Base-by-base conservation (phyloP, 2,797 vertebrate genomes). In the Glyptemys insculpta region DNA sequence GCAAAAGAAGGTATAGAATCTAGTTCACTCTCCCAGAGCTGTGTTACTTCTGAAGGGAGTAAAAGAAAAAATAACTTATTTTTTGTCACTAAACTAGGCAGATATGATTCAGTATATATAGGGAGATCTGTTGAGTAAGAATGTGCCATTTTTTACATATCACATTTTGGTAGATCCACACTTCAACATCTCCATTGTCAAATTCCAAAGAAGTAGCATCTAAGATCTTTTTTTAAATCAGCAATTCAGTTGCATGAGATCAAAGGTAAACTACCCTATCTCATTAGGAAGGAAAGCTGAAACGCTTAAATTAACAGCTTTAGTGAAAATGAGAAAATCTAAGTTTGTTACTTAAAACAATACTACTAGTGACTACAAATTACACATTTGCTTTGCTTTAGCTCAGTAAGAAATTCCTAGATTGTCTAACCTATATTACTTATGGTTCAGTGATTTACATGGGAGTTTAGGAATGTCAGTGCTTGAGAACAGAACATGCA, bases 1-100 rank as follows among this genome's bases (percentile, higher is more conserved):
- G 6, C 37, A 81, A 86, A n/a, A 44, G 1, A 44, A 29, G 31
- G 29, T 41, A 56, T 12, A 31, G 44, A 68, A 49, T 44, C 65
- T 34, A 31, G 8, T 47, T 37, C 12, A 57, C 11, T 44, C 53
- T 49, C 57, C 49, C 16, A 8, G n/a, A 44, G 4, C 29, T 21
- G 4, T 84, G 37, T 72, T 3, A 68, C n/a, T 89, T 88, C 65
- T 37, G 84, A 88, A 89, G 81, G 10, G 65, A 76, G 49, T 83
- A 4, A 79, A 76, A 62, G 34, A 21, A 78, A 10, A 23, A 81
- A 7, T 15, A 54, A 3, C 76, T 72, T 3, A 12, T 56, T 59
- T 76, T n/a, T 90, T 21, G 9, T 57, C 81, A 41, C n/a, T 68
- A 68, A 79, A 65, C 47, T 72, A 87, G 85, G 44, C 27, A 90